Evolutionary conservation across 2,888 invertebrate species (phyloP), one percentile per base, ranked within the genome.

Genomic region (Malthinus flaveolus): DNA sequence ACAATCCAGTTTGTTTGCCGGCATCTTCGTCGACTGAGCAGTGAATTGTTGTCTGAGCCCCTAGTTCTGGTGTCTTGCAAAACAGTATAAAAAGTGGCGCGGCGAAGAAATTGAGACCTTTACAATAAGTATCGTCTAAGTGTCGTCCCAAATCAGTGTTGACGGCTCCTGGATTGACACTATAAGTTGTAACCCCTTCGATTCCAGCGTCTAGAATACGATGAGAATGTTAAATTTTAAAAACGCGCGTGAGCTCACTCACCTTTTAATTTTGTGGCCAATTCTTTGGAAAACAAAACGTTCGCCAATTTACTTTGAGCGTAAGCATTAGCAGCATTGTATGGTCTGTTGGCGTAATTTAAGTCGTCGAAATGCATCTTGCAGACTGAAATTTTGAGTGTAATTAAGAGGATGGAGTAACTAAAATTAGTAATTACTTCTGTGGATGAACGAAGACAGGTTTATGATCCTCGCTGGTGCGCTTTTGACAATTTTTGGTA

Each of bases 231-330:
- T n/a, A n/a, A n/a, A n/a, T n/a, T n/a, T n/a, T n/a, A n/a, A n/a
- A n/a, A n/a, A n/a, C n/a, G n/a, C 7, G 10, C 12, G 9, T 11
- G 7, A 31, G 12, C 9, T 9, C 57, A 67, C n/a, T n/a, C n/a
- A 75, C 76, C 75, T 65, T 68, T 61, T 9, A 78, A 56, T 72
- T 85, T 81, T 54, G 81, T 81, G 0, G 86, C 83, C 32, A 93
- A 78, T 73, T 89, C 87, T 65, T 80, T 84, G 0, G 89, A 84
- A 70, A 93, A 93, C 42, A 93, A 73, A 37, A 93, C 75, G 72
- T 92, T 92, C 0, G 91, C 90, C 50, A 91, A 76, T 81, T 93
- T 93, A 73, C 91, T 92, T 73, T 88, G 88, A 31, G 80, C 78
- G 71, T 93, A 93, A 0, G 90, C 90, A 51, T 82, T 82, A 4